A percentile compares a stretch with the other conserved stretches of the same genome.
phyloP scores from a whole-genome alignment of 1,140 invertebrate genomes.

The Musca vetustissima region DNA sequence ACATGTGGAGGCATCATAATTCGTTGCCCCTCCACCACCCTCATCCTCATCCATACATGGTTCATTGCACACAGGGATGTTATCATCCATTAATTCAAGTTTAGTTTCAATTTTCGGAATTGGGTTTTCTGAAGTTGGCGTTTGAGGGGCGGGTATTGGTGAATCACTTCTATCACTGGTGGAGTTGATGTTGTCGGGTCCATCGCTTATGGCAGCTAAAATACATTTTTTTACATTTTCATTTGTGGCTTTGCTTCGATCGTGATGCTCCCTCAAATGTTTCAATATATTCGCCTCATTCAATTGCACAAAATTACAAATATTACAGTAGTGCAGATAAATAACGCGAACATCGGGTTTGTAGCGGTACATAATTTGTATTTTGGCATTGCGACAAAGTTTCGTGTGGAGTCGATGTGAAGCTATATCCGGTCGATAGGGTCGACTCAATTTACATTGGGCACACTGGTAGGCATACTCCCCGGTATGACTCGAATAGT shows the following conservation, averaged over 20 bases:
- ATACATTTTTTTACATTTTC: slow-evolving; percentile 15
- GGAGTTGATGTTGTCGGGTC: not conserved
- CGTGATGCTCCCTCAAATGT: slow-evolving; percentile 20
- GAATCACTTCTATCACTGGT: not conserved
- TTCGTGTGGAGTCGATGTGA: slow-evolving; percentile 7
- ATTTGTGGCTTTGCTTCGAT: not conserved
- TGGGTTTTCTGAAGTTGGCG: not conserved
- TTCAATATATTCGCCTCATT: slow-evolving; percentile 24
- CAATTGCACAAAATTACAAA: slow-evolving; percentile 27
- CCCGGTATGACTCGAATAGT: slow-evolving; percentile 19
- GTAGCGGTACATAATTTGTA: slow-evolving; percentile 14
- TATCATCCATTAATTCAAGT: slow-evolving; percentile 10
- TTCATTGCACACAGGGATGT: not conserved
- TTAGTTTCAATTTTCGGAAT: not conserved
- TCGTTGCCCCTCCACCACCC: not conserved
- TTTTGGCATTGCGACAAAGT: not conserved
- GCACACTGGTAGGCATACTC: slow-evolving; percentile 24
- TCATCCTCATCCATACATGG: not conserved
- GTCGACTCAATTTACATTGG: slow-evolving; percentile 7
- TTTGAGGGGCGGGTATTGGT: not conserved
- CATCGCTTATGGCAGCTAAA: slow-evolving; percentile 25
- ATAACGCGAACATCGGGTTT: slow-evolving; percentile 4
- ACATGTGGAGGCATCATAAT: not conserved
- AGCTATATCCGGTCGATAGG: slow-evolving; percentile 7
- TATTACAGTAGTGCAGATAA: slow-evolving; percentile 24